Conservation (phyloP, 2,797 vertebrate species). For the Morus bassanus region DNA sequence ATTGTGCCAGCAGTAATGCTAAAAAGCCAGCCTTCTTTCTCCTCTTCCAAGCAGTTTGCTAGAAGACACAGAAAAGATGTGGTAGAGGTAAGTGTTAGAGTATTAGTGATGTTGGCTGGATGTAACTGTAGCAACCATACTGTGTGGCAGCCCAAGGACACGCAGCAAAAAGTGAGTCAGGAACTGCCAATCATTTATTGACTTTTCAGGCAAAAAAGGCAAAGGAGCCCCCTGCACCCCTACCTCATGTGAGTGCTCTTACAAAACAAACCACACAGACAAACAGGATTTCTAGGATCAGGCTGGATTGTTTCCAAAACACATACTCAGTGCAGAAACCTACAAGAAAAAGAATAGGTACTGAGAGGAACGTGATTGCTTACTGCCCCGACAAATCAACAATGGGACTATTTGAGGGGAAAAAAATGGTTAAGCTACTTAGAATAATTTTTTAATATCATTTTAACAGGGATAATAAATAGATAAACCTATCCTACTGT, state of each 20-base stretch:
- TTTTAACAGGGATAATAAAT: neutral
- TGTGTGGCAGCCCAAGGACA: neutral
- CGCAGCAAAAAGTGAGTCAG: neutral
- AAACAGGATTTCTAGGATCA: slow-evolving; percentile 50
- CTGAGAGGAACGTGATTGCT: neutral
- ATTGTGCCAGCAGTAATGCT: neutral
- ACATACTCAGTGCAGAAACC: slow-evolving; percentile 8
- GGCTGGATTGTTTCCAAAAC: slow-evolving; percentile 50
- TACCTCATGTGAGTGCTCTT: slow-evolving; percentile 17
- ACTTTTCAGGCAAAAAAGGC: neutral
- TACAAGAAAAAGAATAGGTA: neutral
- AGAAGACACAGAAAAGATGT: neutral
- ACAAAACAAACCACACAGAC: slow-evolving; percentile 17
- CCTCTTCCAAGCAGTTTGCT: neutral
- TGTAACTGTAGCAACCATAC: neutral
- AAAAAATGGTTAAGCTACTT: neutral
- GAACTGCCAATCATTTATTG: neutral
- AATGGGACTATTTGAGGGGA: neutral
- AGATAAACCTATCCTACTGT: neutral
- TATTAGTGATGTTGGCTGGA: neutral
- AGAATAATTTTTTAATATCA: neutral
- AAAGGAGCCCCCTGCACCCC: neutral
- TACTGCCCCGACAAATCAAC: slow-evolving; percentile 6
- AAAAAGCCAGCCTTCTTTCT: neutral
- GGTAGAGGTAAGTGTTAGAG: neutral